Evolutionary conservation across 1,140 invertebrate species (phyloP), one percentile per base, ranked within the genome.

Genomic region (Ostrea denselamellosa): DNA sequence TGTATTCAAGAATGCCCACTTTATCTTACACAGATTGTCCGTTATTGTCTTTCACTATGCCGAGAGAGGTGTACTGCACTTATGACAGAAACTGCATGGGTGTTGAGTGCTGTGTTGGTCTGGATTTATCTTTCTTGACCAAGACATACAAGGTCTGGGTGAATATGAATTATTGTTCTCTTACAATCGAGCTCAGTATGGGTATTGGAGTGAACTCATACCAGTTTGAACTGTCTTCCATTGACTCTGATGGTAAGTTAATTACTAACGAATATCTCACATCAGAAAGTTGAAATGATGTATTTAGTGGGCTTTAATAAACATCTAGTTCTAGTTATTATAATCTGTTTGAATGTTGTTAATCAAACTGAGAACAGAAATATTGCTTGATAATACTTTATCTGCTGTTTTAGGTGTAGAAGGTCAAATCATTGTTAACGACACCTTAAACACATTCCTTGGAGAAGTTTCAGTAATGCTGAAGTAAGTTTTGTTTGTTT

Each of bases 51-150:
- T 86, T 93, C 53, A 89, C 86, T 0, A 89, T 93, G 87, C 91
- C 91, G 25, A 88, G 88, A n/a, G 88, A 89, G 34, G 54, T 93
- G 56, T 91, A 90, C 81, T 93, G 92, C 87, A 92, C 90, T 14
- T 87, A 92, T 71, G 91, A 92, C 83, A 51, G 86, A 5, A 90
- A 90, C 81, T 93, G 92, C 83, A 85, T 93, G 54, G 91, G 90
- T 3, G 65, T 92, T 2, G 88, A 92, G 83, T 92, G 92, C 54
- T 92, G 92, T 85, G 65, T 90, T 17, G 88, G 89, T 52, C 34
- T 91, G 1, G 89, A 91, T 81, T 54, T 92, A 2, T 90, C 87
- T 62, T 89, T 92, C 68, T 91, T 92, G 58, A 44, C 86, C 22
- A 90, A 90, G 44, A 88, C 89, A 51, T 91, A 88, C 77, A 90